These are phyloP conservation scores for Rhizoglyphus robini DNA, from an alignment of 1,140 invertebrate species.

Conservation along the genomic window DNA sequence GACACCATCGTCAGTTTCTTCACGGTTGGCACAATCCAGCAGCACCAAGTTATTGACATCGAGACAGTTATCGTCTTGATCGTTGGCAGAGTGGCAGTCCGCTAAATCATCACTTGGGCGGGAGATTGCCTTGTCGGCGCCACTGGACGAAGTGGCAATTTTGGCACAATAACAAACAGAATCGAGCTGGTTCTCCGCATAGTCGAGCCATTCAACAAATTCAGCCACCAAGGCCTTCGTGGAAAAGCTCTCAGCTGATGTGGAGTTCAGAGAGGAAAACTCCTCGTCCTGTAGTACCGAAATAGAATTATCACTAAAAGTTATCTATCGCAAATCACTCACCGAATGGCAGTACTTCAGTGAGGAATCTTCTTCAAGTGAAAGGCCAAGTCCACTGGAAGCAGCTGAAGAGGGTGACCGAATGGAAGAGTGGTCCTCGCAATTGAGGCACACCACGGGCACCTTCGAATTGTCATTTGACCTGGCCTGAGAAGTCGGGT, in stretches of 20 bases:
- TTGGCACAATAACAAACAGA: slow-evolving; percentile 22
- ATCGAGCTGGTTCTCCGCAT: slow-evolving; percentile 16
- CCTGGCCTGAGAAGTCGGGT: neutral
- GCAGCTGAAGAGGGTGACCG: slow-evolving; percentile 17
- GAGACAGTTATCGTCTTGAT: neutral
- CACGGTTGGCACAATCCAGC: neutral
- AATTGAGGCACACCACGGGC: neutral
- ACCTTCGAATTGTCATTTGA: neutral
- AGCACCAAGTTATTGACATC: neutral
- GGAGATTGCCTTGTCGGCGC: neutral
- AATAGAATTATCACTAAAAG: neutral
- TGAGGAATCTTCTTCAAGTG: slow-evolving; percentile 15
- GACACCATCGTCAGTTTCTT: neutral
- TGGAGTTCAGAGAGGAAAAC: slow-evolving; percentile 13
- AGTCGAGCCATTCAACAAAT: slow-evolving; percentile 18
- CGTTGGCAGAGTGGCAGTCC: neutral
- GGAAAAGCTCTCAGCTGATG: neutral
- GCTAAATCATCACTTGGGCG: neutral
- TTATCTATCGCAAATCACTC: too few relatives aligned
- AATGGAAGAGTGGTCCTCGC: neutral
- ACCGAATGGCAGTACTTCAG: slow-evolving; percentile 14
- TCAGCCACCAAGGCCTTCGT: slow-evolving; percentile 14
- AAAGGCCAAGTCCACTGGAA: slow-evolving; percentile 9
- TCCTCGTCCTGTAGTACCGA: slow-evolving; percentile 3
- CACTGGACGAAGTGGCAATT: neutral